Base-by-base conservation (phyloP, 2,113 vertebrate genomes). In the Buteo buteo region DNA sequence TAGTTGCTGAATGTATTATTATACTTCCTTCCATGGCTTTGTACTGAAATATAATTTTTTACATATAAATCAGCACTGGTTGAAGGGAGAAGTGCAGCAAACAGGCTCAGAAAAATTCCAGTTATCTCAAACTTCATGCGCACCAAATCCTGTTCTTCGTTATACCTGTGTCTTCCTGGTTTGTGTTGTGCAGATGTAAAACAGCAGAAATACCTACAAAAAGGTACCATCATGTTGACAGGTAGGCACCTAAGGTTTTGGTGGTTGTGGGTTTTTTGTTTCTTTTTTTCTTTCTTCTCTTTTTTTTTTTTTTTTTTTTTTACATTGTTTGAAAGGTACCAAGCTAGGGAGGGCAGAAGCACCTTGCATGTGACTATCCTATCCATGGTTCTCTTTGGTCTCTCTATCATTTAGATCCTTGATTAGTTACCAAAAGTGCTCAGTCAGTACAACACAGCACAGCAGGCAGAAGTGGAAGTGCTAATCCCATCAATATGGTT, bases 241-340 rank as follows among this genome's bases (percentile, higher is more conserved):
- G 22, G 9, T 0, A 55, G 42, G 4, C 16, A 73, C 7, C 31
- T 65, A 66, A 55, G 3, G 13, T 34, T 81, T 49, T 29, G 14
- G 50, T 72, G 38, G 6, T 6, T 76, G 59, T 28, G 28, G 5
- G 0, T 2, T 31, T 82, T 57, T 49, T 10, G 3, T 9, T 40
- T 40, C 1, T 26, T 19, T 7, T 11, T 34, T 21, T 7, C 16
- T 13, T 25, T 7, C 3, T 12, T 4, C 0, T 26, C 1, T 62
- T 20, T 2, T 36, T 36, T 16, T 47, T 29, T 31, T 10, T 15
- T 42, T 7, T 9, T 9, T 29, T 21, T 24, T 42, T 44, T 8
- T 3, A 26, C 10, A 15, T 9, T 38, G 13, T 65, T 82, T 79
- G 19, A 84, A 64, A 36, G 18, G 32, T 25, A 59, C 29, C 45